phyloP scores from a whole-genome alignment of 2,113 vertebrate species.

The Axis porcinus region DNA sequence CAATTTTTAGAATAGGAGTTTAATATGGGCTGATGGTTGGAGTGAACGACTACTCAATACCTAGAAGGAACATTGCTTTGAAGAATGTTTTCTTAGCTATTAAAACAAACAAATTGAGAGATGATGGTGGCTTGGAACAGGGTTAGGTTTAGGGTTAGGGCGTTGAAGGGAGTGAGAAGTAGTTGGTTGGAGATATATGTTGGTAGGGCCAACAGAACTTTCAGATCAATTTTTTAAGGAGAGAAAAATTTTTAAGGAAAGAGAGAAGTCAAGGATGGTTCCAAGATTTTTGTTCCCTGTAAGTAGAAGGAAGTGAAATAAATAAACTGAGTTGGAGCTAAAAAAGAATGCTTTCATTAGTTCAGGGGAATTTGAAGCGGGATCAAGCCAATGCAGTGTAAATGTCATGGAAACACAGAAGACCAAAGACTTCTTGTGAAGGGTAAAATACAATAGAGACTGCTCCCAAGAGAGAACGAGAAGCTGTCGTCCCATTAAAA shows the following conservation, averaged over 20 bases:
- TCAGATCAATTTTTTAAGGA: not conserved
- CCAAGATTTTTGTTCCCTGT: not conserved
- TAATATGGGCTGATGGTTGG: not conserved
- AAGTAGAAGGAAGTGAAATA: not conserved
- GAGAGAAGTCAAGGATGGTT: not conserved
- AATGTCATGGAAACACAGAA: not conserved
- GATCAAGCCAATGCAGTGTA: not conserved
- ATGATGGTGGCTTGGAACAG: not conserved
- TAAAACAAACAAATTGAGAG: not conserved
- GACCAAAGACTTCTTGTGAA: not conserved
- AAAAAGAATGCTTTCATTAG: not conserved
- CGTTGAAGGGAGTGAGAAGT: not conserved
- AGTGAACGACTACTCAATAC: not conserved
- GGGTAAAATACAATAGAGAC: not conserved
- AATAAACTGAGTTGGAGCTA: not conserved
- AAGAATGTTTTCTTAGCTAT: not conserved
- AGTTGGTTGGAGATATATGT: not conserved
- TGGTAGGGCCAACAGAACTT: not conserved
- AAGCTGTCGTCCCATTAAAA: conserved; percentile 32
- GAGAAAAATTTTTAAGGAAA: not conserved
- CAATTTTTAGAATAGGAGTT: not conserved
- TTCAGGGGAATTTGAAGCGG: not conserved
- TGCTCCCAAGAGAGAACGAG: not conserved
- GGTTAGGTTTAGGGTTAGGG: not conserved
- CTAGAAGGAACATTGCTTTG: not conserved